These are phyloP conservation scores for Leptinotarsa juncta DNA, from an alignment of 2,888 invertebrate species.

Conservation along the genomic window DNA sequence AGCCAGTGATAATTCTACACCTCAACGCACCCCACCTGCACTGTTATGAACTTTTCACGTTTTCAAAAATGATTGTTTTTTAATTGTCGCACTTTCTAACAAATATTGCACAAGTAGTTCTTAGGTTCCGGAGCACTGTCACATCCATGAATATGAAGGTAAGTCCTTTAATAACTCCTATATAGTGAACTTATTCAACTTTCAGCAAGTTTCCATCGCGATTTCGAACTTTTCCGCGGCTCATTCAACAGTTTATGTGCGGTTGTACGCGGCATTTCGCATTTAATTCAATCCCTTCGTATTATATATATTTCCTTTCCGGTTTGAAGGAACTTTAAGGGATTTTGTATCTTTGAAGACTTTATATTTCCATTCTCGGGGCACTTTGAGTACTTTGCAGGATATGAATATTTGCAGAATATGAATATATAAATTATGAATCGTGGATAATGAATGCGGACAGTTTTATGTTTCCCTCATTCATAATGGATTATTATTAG, in stretches of 20 bases:
- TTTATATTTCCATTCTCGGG: not conserved
- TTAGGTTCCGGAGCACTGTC: conserved; percentile 17
- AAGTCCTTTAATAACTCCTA: conserved; percentile 3
- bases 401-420: not conserved
- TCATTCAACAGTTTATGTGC: conserved; percentile 4
- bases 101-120: conserved; percentile 26
- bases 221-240: not conserved
- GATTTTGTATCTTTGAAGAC: not conserved
- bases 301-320: not conserved
- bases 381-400: not conserved
- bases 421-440: not conserved
- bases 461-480: not conserved
- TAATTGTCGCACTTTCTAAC: conserved; percentile 22
- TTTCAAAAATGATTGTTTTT: conserved; percentile 26
- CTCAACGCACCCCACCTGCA: conserved; percentile 26
- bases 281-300: conserved; percentile 3
- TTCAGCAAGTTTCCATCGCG: not conserved
- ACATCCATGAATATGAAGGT: conserved; percentile 23
- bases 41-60: conserved; percentile 32
- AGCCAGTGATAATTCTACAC: conserved; percentile 34
- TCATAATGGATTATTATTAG: too few species aligned
- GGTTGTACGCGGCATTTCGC: not conserved
- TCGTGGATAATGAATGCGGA: not conserved
- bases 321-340: not conserved
- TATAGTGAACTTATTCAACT: not conserved